Evolutionary conservation across 2,888 invertebrate genomes (phyloP).

Genomic region (Lepidochrysops patricia): DNA sequence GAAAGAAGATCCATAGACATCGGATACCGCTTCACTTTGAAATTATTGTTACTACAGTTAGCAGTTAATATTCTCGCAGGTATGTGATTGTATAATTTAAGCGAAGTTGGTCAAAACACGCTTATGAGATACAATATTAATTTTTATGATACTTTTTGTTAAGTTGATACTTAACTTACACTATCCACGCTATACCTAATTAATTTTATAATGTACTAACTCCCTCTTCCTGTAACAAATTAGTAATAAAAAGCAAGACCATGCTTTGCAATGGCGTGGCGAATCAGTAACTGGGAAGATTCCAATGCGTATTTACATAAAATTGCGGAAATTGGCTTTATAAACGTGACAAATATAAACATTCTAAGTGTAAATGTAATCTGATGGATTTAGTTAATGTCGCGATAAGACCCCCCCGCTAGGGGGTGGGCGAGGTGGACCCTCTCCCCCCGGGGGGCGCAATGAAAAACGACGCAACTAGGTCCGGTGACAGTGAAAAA

Average conservation of each 20-base stretch:
- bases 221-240: no score
- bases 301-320: no score
- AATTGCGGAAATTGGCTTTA: not conserved
- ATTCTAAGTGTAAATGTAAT: constrained; percentile 16
- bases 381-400: constrained; percentile 16
- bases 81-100: constrained; percentile 4
- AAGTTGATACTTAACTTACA: not conserved
- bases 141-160: not conserved
- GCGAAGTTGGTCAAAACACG: constrained; percentile 3
- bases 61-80: not conserved
- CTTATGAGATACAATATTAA: not conserved
- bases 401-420: constrained; percentile 14
- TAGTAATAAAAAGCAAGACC: no score
- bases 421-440: not conserved
- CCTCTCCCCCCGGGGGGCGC: constrained; percentile 33
- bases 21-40: not conserved
- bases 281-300: not conserved
- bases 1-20: not conserved
- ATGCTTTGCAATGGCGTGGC: not conserved
- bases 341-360: constrained; percentile 6
- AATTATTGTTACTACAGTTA: constrained; percentile 1
- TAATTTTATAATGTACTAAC: no score
- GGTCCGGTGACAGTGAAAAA: constrained; percentile 71
- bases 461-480: constrained; percentile 73
- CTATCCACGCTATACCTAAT: no score